Percentiles rank a stretch among this genome's conserved stretches.
phyloP scores from a whole-genome alignment of 2,113 vertebrate genomes.

The Spheniscus mendiculus region DNA sequence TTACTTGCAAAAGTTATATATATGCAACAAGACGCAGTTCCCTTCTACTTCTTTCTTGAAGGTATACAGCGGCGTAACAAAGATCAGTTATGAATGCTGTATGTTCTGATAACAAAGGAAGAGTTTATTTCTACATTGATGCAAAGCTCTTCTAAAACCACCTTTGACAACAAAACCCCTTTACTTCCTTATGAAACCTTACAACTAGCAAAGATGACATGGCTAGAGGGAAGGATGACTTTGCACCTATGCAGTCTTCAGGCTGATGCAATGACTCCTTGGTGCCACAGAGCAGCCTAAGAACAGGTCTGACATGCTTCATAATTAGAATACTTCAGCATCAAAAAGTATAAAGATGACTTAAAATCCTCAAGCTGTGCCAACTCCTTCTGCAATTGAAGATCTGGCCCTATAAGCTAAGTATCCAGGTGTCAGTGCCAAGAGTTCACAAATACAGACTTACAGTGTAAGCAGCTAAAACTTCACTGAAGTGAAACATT shows the following conservation, averaged over 20 bases:
- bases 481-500: not conserved
- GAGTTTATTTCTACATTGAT: not conserved
- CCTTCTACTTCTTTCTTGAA: not conserved
- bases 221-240: not conserved
- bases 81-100: not conserved
- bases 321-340: slow-evolving; percentile 29
- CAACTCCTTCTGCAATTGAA: not conserved
- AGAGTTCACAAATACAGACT: not conserved
- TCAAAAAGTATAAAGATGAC: slow-evolving; percentile 10
- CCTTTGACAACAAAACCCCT: not conserved
- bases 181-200: not conserved
- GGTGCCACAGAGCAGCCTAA: not conserved
- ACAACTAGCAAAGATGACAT: not conserved
- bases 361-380: slow-evolving; percentile 19
- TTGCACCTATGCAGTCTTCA: not conserved
- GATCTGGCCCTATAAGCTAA: not conserved
- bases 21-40: not conserved
- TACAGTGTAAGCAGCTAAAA: not conserved
- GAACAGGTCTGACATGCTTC: slow-evolving; percentile 44
- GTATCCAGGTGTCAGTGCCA: not conserved
- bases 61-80: not conserved
- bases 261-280: slow-evolving; percentile 21
- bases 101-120: not conserved
- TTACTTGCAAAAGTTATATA: not conserved
- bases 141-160: not conserved